Conservation (phyloP, 2,113 vertebrate species). For the Accipiter virgatus region DNA sequence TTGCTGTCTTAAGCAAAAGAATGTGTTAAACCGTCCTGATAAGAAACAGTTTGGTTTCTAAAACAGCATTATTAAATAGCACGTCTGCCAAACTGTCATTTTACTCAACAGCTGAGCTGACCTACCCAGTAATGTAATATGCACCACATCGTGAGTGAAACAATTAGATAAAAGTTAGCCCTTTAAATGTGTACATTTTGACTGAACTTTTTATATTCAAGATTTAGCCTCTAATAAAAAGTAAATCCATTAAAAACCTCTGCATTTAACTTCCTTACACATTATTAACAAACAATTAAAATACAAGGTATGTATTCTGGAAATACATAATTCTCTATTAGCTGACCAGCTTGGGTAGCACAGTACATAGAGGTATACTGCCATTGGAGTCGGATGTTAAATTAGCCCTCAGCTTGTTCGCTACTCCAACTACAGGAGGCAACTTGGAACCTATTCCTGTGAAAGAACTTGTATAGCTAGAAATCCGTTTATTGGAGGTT, state of each 20-base stretch:
- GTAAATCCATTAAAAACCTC: conserved; percentile 39
- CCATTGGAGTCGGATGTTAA: conserved; percentile 83
- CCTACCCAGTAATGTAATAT: conserved; percentile 35
- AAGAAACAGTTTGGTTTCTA: not conserved
- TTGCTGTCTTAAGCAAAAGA: not conserved
- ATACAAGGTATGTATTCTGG: not conserved
- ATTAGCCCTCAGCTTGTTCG: conserved; percentile 89
- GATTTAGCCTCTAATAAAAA: conserved; percentile 58
- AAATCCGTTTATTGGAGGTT: conserved; percentile 77
- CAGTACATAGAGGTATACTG: conserved; percentile 87
- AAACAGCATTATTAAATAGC: not conserved
- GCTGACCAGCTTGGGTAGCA: conserved; percentile 94
- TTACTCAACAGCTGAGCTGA: conserved; percentile 31
- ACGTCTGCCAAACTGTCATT: not conserved
- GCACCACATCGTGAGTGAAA: conserved; percentile 48
- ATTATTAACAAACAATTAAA: conserved; percentile 14
- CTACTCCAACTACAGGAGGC: conserved; percentile 78
- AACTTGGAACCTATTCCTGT: conserved; percentile 85
- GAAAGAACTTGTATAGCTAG: conserved; percentile 84
- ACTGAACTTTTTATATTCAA: conserved; percentile 29
- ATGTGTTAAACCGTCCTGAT: not conserved
- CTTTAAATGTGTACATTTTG: conserved; percentile 56
- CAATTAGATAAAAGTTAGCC: conserved; percentile 68
- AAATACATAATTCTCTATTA: conserved; percentile 46
- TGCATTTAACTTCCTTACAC: not conserved